These are phyloP conservation scores for Cynaeus angustus DNA, from an alignment of 2,888 invertebrate species.

Conservation along the genomic window DNA sequence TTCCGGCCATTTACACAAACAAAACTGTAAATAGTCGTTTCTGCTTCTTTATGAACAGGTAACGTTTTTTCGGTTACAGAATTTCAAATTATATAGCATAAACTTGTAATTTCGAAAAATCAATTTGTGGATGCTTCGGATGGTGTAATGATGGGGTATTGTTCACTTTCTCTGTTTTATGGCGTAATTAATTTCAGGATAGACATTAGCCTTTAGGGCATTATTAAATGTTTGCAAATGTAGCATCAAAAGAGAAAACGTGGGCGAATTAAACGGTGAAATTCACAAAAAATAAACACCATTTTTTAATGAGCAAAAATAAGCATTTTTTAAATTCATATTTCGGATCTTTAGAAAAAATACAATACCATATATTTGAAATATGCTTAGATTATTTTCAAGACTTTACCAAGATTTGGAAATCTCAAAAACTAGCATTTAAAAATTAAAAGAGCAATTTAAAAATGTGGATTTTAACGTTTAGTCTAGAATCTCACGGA, in stretches of 20 bases:
- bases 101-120: background rate
- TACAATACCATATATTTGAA: no score
- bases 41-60: background rate
- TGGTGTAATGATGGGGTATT: slow-evolving; percentile 3
- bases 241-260: background rate
- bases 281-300: no score
- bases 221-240: slow-evolving; percentile 19
- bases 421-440: no score
- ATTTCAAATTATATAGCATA: background rate
- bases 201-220: slow-evolving; percentile 3
- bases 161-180: slow-evolving; percentile 21
- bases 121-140: background rate
- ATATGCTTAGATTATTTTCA: no score
- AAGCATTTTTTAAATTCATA: no score
- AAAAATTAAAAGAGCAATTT: no score
- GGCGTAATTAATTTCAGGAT: slow-evolving; percentile 20
- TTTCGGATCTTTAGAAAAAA: no score
- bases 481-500: no score
- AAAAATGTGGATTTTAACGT: no score
- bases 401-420: no score
- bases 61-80: background rate
- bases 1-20: slow-evolving; percentile 23
- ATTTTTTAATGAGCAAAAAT: no score
- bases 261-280: no score
- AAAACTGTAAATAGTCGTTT: slow-evolving; percentile 28